phyloP scores from a whole-genome alignment of 2,113 vertebrate genomes.

The Pagrus major region DNA sequence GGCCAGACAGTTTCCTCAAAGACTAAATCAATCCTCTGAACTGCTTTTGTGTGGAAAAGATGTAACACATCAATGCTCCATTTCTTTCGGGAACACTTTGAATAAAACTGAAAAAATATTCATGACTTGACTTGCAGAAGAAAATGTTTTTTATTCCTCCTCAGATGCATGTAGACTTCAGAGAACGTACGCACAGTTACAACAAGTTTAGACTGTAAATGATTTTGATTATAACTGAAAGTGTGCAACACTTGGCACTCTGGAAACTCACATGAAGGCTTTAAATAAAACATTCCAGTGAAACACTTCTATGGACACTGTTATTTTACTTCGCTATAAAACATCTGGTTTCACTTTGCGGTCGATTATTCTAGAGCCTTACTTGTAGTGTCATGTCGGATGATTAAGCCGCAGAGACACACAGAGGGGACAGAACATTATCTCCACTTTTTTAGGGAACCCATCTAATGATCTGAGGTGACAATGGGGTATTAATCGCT shows the following conservation, averaged over 20 bases:
- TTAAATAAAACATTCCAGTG: slow-evolving; percentile 42
- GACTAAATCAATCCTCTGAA: slow-evolving; percentile 22
- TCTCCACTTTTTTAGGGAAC: slow-evolving; percentile 18
- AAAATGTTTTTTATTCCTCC: slow-evolving; percentile 47
- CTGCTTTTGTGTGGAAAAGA: slow-evolving; percentile 29
- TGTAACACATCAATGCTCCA: slow-evolving; percentile 10
- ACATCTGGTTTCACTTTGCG: slow-evolving; percentile 81
- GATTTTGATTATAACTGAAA: slow-evolving; percentile 38
- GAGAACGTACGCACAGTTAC: slow-evolving; percentile 20
- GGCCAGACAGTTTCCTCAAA: slow-evolving; percentile 30
- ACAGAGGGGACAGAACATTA: background rate
- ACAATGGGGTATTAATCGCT: background rate
- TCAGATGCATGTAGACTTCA: slow-evolving; percentile 22
- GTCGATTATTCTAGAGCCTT: slow-evolving; percentile 77
- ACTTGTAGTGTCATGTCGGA: slow-evolving; percentile 58
- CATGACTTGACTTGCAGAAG: slow-evolving; percentile 3
- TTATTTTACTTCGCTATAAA: slow-evolving; percentile 61
- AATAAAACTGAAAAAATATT: slow-evolving; percentile 41
- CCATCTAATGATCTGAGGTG: slow-evolving; percentile 35
- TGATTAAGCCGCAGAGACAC: slow-evolving; percentile 64
- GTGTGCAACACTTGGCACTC: background rate
- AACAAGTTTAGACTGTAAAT: slow-evolving; percentile 28
- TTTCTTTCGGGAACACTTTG: slow-evolving; percentile 30
- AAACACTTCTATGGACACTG: slow-evolving; percentile 41
- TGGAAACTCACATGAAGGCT: background rate